phyloP scores from a whole-genome alignment of 1,140 invertebrate genomes.

The Drosophila watanabei region DNA sequence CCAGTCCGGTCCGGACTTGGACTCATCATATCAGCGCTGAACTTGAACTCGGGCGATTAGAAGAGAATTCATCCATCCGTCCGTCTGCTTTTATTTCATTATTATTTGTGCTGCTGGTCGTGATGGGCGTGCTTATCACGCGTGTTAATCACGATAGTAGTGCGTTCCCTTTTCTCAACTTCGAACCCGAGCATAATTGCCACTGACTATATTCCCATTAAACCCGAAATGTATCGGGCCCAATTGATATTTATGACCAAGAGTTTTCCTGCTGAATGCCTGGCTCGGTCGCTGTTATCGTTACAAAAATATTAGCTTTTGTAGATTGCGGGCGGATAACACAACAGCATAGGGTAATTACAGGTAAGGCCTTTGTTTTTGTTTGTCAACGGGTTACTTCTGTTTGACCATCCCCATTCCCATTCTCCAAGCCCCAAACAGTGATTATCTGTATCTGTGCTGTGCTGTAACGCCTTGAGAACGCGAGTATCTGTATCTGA shows the following conservation, averaged over 20 bases:
- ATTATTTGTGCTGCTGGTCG: slow-evolving; percentile 13
- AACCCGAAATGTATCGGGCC: slow-evolving; percentile 17
- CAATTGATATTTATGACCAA: slow-evolving; percentile 44
- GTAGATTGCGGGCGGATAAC: slow-evolving; percentile 51
- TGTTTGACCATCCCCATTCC: slow-evolving; percentile 28
- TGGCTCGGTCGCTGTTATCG: slow-evolving; percentile 22
- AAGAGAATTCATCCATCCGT: slow-evolving; percentile 20
- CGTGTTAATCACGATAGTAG: slow-evolving; percentile 54
- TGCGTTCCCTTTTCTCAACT: slow-evolving; percentile 29
- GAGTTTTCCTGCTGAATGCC: slow-evolving; percentile 1
- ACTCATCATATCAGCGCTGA: slow-evolving; percentile 42
- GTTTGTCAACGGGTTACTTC: slow-evolving; percentile 36
- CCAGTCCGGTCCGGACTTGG: slow-evolving; percentile 13
- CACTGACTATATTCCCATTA: slow-evolving; percentile 11
- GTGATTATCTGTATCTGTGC: slow-evolving; percentile 14
- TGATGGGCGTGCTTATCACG: slow-evolving; percentile 42
- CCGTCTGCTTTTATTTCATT: slow-evolving; percentile 2
- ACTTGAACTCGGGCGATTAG: slow-evolving; percentile 45
- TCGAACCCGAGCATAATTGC: slow-evolving; percentile 22
- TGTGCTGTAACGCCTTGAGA: slow-evolving; percentile 34
- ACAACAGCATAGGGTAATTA: slow-evolving; percentile 56
- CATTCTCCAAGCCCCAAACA: neutral
- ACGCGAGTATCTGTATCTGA: slow-evolving; percentile 32
- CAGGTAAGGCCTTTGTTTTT: slow-evolving; percentile 32
- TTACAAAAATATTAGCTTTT: slow-evolving; percentile 63